These are phyloP conservation scores for Gallinago paraguaiae DNA, from an alignment of 2,113 vertebrate genomes.

Conservation along the genomic window DNA sequence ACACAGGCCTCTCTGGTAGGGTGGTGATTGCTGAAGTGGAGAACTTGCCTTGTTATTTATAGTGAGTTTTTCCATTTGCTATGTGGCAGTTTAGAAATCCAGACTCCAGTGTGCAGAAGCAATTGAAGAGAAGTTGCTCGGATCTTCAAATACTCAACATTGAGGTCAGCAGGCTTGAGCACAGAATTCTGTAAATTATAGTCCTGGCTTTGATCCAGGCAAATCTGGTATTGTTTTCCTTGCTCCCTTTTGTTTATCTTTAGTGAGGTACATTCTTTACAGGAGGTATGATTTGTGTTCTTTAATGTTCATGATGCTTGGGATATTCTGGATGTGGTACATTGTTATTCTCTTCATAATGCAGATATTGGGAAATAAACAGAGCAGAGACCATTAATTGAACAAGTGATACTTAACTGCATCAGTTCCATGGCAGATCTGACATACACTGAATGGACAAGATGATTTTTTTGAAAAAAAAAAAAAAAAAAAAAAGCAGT, in stretches of 20 bases:
- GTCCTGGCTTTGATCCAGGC: not conserved
- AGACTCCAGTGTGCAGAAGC: not conserved
- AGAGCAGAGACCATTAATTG: not conserved
- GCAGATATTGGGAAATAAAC: not conserved
- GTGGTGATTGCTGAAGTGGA: not conserved
- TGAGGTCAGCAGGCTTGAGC: not conserved
- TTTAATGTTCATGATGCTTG: not conserved
- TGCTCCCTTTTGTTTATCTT: not conserved
- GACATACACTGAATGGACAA: not conserved
- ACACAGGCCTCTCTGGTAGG: not conserved
- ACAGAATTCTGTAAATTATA: not conserved
- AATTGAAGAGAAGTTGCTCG: not conserved
- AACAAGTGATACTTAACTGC: not conserved
- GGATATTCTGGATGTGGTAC: not conserved
- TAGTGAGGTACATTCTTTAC: not conserved
- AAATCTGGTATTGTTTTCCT: not conserved
- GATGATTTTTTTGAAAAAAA: not conserved
- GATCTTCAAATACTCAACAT: not conserved
- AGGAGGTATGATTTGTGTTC: not conserved
- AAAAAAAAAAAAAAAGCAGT: not conserved
- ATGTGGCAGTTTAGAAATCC: not conserved
- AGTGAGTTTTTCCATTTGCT: not conserved
- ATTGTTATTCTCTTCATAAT: not conserved
- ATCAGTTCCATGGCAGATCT: not conserved
- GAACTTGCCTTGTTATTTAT: not conserved